A percentile compares a stretch with the other conserved stretches of the same genome.
These are phyloP conservation scores for Kobus ellipsiprymnus DNA, from an alignment of 2,113 vertebrate genomes.

Conservation along the genomic window DNA sequence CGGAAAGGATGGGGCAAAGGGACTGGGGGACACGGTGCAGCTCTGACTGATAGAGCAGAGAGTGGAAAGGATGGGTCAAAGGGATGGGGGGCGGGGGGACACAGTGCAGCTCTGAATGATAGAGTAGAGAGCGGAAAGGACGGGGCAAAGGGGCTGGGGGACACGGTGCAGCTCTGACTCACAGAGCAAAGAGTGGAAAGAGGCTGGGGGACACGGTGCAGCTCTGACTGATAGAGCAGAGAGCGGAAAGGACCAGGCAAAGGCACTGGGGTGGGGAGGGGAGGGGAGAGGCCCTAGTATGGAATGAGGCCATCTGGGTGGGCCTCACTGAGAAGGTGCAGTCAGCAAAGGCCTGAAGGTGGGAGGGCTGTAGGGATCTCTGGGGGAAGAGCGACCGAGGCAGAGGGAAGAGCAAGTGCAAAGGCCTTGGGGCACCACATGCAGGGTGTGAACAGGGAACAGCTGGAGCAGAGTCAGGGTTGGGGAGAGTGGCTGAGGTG, in stretches of 20 bases:
- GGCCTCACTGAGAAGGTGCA: background rate
- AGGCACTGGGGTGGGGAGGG: background rate
- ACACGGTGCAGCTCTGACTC: too few relatives aligned
- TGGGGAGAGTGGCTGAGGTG: background rate
- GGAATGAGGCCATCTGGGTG: fast-evolving
- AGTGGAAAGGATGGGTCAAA: too few relatives aligned
- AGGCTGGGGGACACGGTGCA: fast-evolving
- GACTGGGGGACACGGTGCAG: too few relatives aligned
- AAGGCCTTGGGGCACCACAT: background rate
- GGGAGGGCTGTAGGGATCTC: too few relatives aligned
- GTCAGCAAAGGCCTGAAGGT: background rate
- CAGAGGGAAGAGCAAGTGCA: background rate
- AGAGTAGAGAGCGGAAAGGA: too few relatives aligned
- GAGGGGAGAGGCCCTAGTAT: background rate
- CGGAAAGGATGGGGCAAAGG: too few relatives aligned
- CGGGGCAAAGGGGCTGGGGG: too few relatives aligned
- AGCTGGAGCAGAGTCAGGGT: background rate
- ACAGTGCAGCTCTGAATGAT: too few relatives aligned
- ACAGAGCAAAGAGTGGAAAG: too few relatives aligned
- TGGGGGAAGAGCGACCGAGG: background rate
- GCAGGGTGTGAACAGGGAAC: background rate
- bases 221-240: fast-evolving
- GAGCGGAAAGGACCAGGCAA: too few relatives aligned
- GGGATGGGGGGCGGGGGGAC: too few relatives aligned
- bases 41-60: too few relatives aligned